Evolutionary conservation across 2,113 vertebrate genomes (phyloP).

Genomic region (Diphyllodes magnificus): DNA sequence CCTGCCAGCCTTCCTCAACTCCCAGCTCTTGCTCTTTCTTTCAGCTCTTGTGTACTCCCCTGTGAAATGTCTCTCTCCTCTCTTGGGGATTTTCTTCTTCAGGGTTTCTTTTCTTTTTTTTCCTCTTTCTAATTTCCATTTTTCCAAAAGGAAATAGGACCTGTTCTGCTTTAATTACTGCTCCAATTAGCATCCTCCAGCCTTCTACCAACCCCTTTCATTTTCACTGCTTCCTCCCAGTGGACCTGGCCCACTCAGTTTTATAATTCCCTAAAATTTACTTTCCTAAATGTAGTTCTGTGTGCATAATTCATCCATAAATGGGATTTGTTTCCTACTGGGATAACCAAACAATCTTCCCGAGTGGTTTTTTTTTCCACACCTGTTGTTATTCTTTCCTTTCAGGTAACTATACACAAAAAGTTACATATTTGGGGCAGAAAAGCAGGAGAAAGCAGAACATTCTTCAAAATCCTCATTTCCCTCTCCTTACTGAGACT

Average conservation of each 20-base stretch:
- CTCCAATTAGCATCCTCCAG: neutral
- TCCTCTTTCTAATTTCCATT: neutral
- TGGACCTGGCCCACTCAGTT: conserved; percentile 8
- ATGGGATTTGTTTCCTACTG: neutral
- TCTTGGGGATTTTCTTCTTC: neutral
- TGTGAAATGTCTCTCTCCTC: neutral
- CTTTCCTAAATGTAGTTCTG: neutral
- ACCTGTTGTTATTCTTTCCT: neutral
- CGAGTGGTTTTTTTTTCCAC: neutral
- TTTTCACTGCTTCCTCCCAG: conserved; percentile 27
- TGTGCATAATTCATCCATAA: neutral
- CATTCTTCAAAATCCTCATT: neutral
- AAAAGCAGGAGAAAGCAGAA: neutral
- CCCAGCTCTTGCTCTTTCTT: neutral
- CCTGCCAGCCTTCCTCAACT: neutral
- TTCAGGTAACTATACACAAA: neutral
- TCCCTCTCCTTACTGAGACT: neutral
- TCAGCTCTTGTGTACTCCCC: neutral
- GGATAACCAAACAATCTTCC: neutral
- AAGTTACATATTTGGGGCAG: neutral
- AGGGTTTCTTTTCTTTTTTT: neutral
- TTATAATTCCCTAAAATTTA: conserved; percentile 32
- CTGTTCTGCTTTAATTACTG: conserved; percentile 16
- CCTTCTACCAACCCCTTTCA: conserved; percentile 11
- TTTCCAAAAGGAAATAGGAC: conserved; percentile 15